phyloP scores from a whole-genome alignment of 1,140 invertebrate genomes.

The Sinella curviseta region DNA sequence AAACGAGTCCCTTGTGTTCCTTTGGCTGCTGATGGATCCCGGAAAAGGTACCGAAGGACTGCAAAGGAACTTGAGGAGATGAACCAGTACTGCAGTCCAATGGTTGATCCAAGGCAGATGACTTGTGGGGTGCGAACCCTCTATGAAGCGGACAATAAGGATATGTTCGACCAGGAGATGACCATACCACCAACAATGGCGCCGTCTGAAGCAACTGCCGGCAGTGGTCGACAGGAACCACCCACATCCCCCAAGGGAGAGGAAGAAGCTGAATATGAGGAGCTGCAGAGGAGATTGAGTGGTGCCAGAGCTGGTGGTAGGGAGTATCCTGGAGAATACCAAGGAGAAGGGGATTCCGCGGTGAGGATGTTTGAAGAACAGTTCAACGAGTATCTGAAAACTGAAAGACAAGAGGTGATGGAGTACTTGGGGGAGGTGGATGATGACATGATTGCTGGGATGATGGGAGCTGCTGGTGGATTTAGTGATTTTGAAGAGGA shows the following conservation, averaged over 20 bases:
- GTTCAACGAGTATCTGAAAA: background rate
- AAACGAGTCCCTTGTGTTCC: background rate
- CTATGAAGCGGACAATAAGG: background rate
- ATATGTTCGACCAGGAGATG: background rate
- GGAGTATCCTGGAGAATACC: background rate
- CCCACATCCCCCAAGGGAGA: background rate
- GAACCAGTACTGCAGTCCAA: background rate
- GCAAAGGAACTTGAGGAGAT: background rate
- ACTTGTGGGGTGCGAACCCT: background rate
- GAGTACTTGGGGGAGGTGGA: background rate
- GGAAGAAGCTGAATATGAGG: background rate
- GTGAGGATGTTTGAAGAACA: background rate
- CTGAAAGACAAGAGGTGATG: background rate
- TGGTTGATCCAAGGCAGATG: background rate
- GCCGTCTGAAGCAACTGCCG: background rate
- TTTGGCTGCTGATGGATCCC: background rate
- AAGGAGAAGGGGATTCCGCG: background rate
- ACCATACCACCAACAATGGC: no score
- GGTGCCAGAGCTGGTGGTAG: background rate
- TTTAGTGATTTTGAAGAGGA: background rate
- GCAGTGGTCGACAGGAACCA: background rate
- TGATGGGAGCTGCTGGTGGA: background rate
- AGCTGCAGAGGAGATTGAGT: background rate
- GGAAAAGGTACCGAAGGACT: background rate
- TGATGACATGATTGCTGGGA: background rate